Evolutionary conservation across 2,113 vertebrate species (phyloP).

Genomic region (Phrynosoma blainvillii): DNA sequence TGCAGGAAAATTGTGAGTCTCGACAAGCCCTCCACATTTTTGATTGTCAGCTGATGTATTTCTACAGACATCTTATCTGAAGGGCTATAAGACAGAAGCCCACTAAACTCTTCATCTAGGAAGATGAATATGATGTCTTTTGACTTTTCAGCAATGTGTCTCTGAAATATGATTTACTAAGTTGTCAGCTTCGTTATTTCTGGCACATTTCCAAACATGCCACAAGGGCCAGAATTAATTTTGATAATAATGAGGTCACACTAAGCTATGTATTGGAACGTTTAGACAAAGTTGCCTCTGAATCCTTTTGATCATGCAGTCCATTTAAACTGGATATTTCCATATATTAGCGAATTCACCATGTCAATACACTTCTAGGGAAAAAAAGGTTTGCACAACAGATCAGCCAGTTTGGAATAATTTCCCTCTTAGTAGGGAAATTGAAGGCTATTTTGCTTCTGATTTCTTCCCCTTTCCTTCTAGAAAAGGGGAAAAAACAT

Average conservation of each 20-base stretch:
- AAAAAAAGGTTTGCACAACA: not conserved
- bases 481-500: constrained; percentile 35
- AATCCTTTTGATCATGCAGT: not conserved
- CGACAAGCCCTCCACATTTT: not conserved
- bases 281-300: not conserved
- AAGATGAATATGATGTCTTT: constrained; percentile 53
- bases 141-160: constrained; percentile 37
- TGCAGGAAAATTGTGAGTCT: not conserved
- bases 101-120: not conserved
- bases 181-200: constrained; percentile 57
- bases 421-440: constrained; percentile 35
- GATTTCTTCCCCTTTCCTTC: constrained; percentile 13
- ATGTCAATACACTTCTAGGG: not conserved
- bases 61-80: constrained; percentile 9
- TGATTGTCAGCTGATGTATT: not conserved
- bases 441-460: constrained; percentile 36
- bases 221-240: constrained; percentile 63
- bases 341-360: not conserved
- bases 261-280: constrained; percentile 21
- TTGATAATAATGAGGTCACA: constrained; percentile 53
- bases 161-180: constrained; percentile 42
- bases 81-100: not conserved
- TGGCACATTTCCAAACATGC: constrained; percentile 51
- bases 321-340: not conserved
- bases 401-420: not conserved